Evolutionary conservation across 2,888 invertebrate species (phyloP).

Genomic region (Chymomyza caudatula): DNA sequence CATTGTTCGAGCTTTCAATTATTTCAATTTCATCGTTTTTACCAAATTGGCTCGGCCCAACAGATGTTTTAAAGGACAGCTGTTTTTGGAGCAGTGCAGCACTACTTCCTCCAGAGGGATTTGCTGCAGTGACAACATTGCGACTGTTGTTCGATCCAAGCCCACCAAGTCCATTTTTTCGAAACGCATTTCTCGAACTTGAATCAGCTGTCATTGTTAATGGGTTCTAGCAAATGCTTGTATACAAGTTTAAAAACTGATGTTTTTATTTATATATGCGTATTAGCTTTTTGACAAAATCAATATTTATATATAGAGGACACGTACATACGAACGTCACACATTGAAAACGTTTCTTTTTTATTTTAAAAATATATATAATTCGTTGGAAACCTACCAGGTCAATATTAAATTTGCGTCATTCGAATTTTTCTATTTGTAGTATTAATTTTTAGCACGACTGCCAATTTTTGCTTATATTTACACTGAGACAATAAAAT

Average conservation of each 20-base stretch:
- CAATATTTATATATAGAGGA: background rate
- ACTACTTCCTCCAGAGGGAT: slow-evolving; percentile 72
- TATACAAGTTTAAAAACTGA: background rate
- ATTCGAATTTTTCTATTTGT: background rate
- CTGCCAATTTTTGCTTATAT: background rate
- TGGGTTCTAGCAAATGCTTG: background rate
- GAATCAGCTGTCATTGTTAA: slow-evolving; percentile 61
- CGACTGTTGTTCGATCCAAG: slow-evolving; percentile 48
- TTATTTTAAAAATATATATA: too few species aligned
- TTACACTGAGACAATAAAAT: background rate
- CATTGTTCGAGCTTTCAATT: slow-evolving; percentile 72
- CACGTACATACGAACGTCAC: too few species aligned
- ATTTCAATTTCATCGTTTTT: slow-evolving; percentile 77
- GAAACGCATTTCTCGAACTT: slow-evolving; percentile 60
- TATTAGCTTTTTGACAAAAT: background rate
- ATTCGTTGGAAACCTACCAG: background rate
- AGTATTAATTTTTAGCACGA: background rate
- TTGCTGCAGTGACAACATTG: slow-evolving; percentile 74
- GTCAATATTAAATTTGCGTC: background rate
- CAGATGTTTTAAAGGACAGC: slow-evolving; percentile 75
- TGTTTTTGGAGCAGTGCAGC: slow-evolving; percentile 75
- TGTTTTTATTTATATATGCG: background rate
- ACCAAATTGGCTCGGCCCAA: slow-evolving; percentile 67
- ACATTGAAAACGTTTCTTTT: too few species aligned
- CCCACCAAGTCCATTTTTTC: slow-evolving; percentile 48